Evolutionary conservation across 2,888 invertebrate genomes (phyloP).

Genomic region (Drosophila prolongata): DNA sequence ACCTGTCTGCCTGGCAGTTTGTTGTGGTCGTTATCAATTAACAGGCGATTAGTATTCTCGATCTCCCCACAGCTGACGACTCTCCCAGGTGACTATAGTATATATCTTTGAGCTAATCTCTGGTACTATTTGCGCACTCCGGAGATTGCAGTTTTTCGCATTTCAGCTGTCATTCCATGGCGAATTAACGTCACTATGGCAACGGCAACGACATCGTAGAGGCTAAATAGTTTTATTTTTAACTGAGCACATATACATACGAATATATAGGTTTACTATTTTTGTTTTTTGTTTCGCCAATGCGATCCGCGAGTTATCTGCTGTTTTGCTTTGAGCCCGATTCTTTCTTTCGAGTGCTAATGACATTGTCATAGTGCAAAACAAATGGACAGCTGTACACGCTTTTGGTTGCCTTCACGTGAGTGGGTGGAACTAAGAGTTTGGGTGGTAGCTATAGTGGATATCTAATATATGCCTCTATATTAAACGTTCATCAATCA

Average conservation of each 20-base stretch:
- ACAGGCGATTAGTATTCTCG: constrained; percentile 27
- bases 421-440: constrained; percentile 48
- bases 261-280: constrained; percentile 10
- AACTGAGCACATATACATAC: constrained; percentile 36
- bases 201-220: constrained; percentile 61
- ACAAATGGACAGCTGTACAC: constrained; percentile 23
- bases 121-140: constrained; percentile 19
- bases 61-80: constrained; percentile 38
- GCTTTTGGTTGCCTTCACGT: constrained; percentile 10
- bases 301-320: constrained; percentile 54
- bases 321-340: constrained; percentile 49
- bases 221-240: constrained; percentile 78
- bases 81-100: constrained; percentile 20
- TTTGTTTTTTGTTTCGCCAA: constrained; percentile 19
- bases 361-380: constrained; percentile 45
- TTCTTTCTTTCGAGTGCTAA: constrained; percentile 52
- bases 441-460: background rate
- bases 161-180: constrained; percentile 10
- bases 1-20: constrained; percentile 27
- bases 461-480: background rate
- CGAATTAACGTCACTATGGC: constrained; percentile 60
- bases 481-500: background rate
- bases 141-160: constrained; percentile 35
- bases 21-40: constrained; percentile 46
- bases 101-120: constrained; percentile 26